Conservation (phyloP, 1,140 invertebrate species). For the Globodera ellingtonae region DNA sequence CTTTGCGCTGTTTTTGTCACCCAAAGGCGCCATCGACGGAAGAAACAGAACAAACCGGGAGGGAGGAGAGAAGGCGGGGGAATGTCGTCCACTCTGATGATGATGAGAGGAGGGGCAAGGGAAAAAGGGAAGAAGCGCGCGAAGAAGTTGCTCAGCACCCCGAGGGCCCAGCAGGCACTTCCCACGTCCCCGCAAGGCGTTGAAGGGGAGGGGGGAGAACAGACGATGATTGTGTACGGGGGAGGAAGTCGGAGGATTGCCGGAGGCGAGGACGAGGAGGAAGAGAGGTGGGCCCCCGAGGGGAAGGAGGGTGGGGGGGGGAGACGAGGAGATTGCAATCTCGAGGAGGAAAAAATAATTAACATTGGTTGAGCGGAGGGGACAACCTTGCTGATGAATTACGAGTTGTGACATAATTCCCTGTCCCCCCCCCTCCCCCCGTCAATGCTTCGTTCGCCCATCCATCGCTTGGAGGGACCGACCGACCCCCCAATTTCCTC, state of each 20-base stretch:
- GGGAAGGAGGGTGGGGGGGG: neutral
- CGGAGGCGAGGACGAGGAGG: conserved; percentile 15
- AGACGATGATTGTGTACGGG: conserved; percentile 9
- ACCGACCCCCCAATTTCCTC: neutral
- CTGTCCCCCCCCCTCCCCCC: neutral
- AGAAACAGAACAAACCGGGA: conserved; percentile 9
- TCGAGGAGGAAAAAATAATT: neutral
- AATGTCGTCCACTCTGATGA: neutral
- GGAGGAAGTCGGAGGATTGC: neutral
- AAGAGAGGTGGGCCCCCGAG: conserved; percentile 13
- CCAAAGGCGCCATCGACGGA: conserved; percentile 25
- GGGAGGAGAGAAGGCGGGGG: neutral
- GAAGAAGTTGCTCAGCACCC: conserved; percentile 16
- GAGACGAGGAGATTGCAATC: neutral
- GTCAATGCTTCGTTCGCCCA: neutral
- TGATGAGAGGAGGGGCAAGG: neutral
- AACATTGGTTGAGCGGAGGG: neutral
- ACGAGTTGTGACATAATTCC: neutral
- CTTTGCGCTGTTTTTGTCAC: conserved; percentile 28
- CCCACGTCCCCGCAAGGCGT: neutral
- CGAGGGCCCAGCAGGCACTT: conserved; percentile 16
- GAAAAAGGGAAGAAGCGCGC: conserved; percentile 3
- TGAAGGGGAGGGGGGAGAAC: neutral
- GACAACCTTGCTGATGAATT: conserved; percentile 12
- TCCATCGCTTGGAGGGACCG: neutral